Base-by-base conservation (phyloP, 2,797 vertebrate species). In the Glyptemys insculpta region DNA sequence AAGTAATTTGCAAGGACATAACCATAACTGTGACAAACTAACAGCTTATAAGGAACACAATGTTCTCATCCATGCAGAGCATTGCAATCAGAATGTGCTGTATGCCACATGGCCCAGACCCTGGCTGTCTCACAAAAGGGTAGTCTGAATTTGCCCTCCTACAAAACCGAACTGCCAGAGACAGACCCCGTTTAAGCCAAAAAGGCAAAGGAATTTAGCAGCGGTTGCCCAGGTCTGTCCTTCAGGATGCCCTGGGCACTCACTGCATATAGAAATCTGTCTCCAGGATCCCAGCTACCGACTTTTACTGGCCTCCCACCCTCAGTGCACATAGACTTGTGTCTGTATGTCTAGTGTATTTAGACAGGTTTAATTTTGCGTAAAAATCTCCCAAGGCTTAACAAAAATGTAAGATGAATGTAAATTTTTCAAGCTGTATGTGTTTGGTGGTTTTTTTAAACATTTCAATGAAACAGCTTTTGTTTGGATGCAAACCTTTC, bases 241-340 rank as follows among this genome's bases (percentile, higher is more conserved):
- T 86, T 7, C 15, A 87, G 87, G 84, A 4, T 72, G n/a, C 10
- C 88, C 87, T 65, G 87, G 34, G 62, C 62, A 68, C 34, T 9
- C 91, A 87, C 47, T 18, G 95, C 96, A 97, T 59, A 94, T 95
- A 96, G 94, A 90, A 86, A 91, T 95, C 65, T 95, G 88, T 91
- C 95, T 59, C 95, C 92, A 95, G 92, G 92, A 93, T 62, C 95
- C 34, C 25, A 65, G 15, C 25, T 21, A 80, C 81, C 31, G 56
- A 57, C 29, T 65, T 14, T 6, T 81, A 65, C 88, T 34, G 93
- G 96, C 95, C 91, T 95, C 92, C 44, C 95, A 94, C 92, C 95
- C 91, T 95, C 4, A 81, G 41, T 2, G 8, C 74, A 78, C n/a
- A 25, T 23, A 72, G 21, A 54, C 54, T 9, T 25, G 34, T n/a